A percentile compares a stretch with the other conserved stretches of the same genome.
These are phyloP conservation scores for Parnassius glacialis DNA, from an alignment of 2,888 invertebrate genomes.

Conservation along the genomic window DNA sequence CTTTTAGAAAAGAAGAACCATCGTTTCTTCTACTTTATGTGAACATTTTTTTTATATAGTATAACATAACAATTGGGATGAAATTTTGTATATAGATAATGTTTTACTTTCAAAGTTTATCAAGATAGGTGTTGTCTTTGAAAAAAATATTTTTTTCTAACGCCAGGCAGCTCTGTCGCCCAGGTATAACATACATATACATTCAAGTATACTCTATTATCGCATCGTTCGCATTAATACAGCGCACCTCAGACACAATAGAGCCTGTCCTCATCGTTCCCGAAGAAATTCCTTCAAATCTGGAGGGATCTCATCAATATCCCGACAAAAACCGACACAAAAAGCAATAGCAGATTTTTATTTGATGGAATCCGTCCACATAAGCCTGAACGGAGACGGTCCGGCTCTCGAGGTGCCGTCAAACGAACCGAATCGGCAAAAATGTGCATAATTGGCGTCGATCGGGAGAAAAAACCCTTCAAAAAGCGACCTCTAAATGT, in stretches of 20 bases:
- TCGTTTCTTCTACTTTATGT: too few species aligned
- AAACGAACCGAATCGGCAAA: slow-evolving; percentile 74
- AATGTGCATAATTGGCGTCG: slow-evolving; percentile 78
- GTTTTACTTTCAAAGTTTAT: too few species aligned
- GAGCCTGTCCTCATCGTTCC: slow-evolving; percentile 39
- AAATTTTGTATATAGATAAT: too few species aligned
- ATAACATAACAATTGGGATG: too few species aligned
- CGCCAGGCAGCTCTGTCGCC: too few species aligned
- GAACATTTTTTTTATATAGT: too few species aligned
- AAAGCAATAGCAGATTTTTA: slow-evolving; percentile 71
- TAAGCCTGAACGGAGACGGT: slow-evolving; percentile 58
- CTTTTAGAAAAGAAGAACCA: too few species aligned
- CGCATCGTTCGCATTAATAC: slow-evolving; percentile 10
- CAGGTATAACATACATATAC: slow-evolving; percentile 4
- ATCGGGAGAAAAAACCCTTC: slow-evolving; percentile 71
- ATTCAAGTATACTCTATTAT: slow-evolving; percentile 16
- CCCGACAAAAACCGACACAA: slow-evolving; percentile 69
- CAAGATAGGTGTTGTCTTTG: too few species aligned
- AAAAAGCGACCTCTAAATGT: slow-evolving; percentile 76
- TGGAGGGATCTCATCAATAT: slow-evolving; percentile 69
- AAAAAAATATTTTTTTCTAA: too few species aligned
- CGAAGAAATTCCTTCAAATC: slow-evolving; percentile 66
- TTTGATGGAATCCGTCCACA: slow-evolving; percentile 73
- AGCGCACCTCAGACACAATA: slow-evolving; percentile 43
- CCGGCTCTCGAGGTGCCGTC: slow-evolving; percentile 48